Evolutionary conservation across 2,888 invertebrate genomes (phyloP), one percentile per base, ranked within the genome.

Genomic region (Cyclophora albipunctata): DNA sequence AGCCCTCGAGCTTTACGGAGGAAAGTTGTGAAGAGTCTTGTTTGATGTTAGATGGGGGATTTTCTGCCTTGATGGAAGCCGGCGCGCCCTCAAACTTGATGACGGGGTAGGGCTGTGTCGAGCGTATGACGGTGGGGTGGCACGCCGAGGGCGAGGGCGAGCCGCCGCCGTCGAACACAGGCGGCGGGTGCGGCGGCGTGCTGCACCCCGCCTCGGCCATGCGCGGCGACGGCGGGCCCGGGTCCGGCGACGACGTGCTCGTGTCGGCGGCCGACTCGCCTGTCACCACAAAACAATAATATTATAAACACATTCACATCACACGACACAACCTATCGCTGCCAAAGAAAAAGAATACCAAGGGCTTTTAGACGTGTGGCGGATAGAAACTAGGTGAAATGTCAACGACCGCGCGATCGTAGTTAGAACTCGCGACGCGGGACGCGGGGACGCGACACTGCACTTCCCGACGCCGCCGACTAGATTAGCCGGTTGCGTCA

Each of bases 241-340:
- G 92, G 90, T 96, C 96, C 83, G 96, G 96, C 79, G 96, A 96
- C 81, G 96, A 96, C 81, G 96, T 96, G 84, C 95, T 96, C 81
- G 96, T 96, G 90, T 96, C 96, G 82, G 96, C 96, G 90, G 96
- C 94, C 82, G 96, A 96, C 91, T 96, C 96, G 90, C 94, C 94
- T 94, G 92, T 70, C 73, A 66, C 67, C 70, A 78, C 78, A 54
- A 75, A 58, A 67, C 59, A 62, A 63, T 62, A 43, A 43, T 20
- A 7, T 20, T 43, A 20, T 20, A 37, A 37, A 37, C 37, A 37
- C 37, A 2, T 5, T 5, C 4, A 37, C 37, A 37, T 5, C 5
- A 43, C 5, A 7, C 64, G 61, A 66, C 62, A 61, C 69, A 64
- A 66, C 58, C 66, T 62, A 63, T 66, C 55, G 58, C 55, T 63